A percentile compares a stretch with the other conserved stretches of the same genome.
These are phyloP conservation scores for Elaphurus davidianus DNA, from an alignment of 2,113 vertebrate genomes.

Conservation along the genomic window DNA sequence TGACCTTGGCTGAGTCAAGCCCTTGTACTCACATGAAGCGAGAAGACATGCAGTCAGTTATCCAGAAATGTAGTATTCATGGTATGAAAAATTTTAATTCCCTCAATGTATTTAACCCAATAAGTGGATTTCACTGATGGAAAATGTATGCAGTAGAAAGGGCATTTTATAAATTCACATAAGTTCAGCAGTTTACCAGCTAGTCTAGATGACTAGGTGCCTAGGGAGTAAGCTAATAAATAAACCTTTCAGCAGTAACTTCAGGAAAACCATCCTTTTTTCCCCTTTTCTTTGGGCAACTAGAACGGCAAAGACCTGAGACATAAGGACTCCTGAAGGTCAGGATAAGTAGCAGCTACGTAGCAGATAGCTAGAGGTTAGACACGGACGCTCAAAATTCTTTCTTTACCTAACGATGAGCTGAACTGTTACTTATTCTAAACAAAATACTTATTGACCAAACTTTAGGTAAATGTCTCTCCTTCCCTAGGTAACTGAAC, in stretches of 20 bases:
- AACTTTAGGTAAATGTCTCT: background rate
- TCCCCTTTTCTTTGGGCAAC: background rate
- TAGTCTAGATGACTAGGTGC: background rate
- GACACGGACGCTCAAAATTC: background rate
- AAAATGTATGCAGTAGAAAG: background rate
- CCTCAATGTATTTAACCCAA: background rate
- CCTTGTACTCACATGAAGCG: background rate
- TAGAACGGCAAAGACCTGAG: background rate
- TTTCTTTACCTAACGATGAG: background rate
- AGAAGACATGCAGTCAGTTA: background rate
- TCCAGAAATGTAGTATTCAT: background rate
- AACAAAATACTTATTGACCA: background rate
- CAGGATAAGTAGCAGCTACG: background rate
- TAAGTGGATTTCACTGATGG: background rate
- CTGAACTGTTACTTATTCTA: background rate
- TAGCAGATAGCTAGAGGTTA: background rate
- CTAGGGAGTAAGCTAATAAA: background rate
- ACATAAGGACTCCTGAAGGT: background rate
- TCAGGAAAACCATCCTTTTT: background rate
- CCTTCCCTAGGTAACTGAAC: background rate
- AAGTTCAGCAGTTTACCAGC: background rate
- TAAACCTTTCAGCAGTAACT: background rate
- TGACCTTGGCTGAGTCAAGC: background rate
- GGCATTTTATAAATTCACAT: background rate
- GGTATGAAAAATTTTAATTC: background rate